A percentile compares a stretch with the other conserved stretches of the same genome.
Evolutionary conservation across 2,888 invertebrate genomes (phyloP).

Genomic region (Coenonympha glycerion): DNA sequence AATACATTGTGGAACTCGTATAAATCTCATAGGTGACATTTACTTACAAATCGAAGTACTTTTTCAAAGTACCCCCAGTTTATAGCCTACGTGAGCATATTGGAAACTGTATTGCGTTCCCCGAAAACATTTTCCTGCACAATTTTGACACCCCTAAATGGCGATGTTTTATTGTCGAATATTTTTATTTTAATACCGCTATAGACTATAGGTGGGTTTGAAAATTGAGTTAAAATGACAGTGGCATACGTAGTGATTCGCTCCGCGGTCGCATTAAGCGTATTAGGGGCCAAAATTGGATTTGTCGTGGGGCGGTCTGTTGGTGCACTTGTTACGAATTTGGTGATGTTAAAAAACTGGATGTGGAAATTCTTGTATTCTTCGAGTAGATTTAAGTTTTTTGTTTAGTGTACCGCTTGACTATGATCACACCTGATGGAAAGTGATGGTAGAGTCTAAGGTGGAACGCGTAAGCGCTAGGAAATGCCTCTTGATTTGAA

Average conservation of each 20-base stretch:
- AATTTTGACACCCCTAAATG: conserved; percentile 65
- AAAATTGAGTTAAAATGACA: conserved; percentile 77
- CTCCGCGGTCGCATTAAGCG: conserved; percentile 71
- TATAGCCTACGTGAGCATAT: conserved; percentile 63
- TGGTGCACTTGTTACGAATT: conserved; percentile 73
- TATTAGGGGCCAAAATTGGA: conserved; percentile 74
- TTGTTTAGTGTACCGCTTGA: too few species aligned
- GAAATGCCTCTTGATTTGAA: too few species aligned
- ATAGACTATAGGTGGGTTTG: conserved; percentile 43
- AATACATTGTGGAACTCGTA: background rate
- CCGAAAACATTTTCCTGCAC: conserved; percentile 51
- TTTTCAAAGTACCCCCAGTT: conserved; percentile 50
- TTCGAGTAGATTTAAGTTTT: background rate
- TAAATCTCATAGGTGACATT: conserved; percentile 28
- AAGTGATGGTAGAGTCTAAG: too few species aligned
- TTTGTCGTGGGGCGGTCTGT: conserved; percentile 69
- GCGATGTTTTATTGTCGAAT: conserved; percentile 65
- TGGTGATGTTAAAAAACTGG: conserved; percentile 26
- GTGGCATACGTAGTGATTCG: conserved; percentile 74
- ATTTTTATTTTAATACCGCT: conserved; percentile 46
- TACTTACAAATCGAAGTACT: conserved; percentile 39
- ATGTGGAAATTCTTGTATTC: background rate
- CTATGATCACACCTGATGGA: too few species aligned
- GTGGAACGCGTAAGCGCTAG: too few species aligned
- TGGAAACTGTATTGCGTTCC: conserved; percentile 48